Base-by-base conservation (phyloP, 2,888 invertebrate species). In the Chrysina gloriosa region DNA sequence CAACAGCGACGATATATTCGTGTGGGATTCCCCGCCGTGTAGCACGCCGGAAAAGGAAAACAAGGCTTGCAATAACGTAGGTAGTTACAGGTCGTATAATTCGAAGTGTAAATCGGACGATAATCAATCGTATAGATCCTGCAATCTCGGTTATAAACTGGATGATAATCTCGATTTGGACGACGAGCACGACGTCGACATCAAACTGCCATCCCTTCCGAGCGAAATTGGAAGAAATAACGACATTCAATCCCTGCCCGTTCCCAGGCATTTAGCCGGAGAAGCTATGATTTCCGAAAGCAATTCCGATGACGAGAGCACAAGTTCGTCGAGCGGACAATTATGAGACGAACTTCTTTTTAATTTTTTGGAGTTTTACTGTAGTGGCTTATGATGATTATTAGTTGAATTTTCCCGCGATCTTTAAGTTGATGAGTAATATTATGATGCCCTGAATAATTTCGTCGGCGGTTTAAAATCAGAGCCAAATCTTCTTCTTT, bases 201-300 rank as follows among this genome's bases (percentile, higher is more conserved):
- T 83, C 36, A 78, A 77, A 58, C 69, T 83, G 54, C 83, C 83
- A 2, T 80, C 81, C 11, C 72, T 84, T 70, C 83, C 84, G 23
- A 83, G 81, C 66, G 83, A 82, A 72, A 79, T 83, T 64, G 80
- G 80, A 48, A 75, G 79, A 31, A 77, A 77, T 65, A 76, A 77
- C 61, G 77, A 74, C 23, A 73, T 74, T 66, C 76, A 77, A 69
- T 75, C 81, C 50, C 68, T 81, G 68, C 83, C 83, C 2, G 78
- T 78, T 50, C 89, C 89, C 11, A 89, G 90, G 79, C 89, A 89
- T 76, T 87, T 90, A 70, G 90, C 90, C 39, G 89, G 89, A 3
- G 90, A 90, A 78, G 89, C 89, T 47, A 89, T 89, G 87, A 87
- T 89, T 29, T 89, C 89, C n/a, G 89, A 87, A 68, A 86, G 86